Conservation (phyloP, 2,888 invertebrate genomes). For the Cephus runcator region DNA sequence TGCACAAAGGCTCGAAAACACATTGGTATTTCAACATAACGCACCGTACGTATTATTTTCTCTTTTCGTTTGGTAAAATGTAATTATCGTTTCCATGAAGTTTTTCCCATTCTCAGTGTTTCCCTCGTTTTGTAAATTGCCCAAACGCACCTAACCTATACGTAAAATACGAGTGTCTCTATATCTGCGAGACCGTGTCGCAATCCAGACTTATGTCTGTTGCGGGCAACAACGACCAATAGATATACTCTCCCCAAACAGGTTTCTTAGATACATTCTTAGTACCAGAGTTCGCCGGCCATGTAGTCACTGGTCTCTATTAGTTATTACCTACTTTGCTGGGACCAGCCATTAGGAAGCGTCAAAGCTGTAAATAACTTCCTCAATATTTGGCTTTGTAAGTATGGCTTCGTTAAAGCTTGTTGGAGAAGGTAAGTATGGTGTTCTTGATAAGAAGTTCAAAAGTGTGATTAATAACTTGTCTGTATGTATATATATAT, state of each 20-base stretch:
- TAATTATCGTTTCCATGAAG: not conserved
- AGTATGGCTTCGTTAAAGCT: not conserved
- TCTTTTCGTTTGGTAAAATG: not conserved
- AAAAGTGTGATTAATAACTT: not conserved
- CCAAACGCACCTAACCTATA: not conserved
- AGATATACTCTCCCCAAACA: conserved; percentile 40
- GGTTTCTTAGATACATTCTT: conserved; percentile 46
- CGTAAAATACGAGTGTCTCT: not conserved
- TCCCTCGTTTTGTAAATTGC: not conserved
- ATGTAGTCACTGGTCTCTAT: not conserved
- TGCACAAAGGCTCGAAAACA: not conserved
- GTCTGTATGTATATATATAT: not conserved
- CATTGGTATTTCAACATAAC: not conserved
- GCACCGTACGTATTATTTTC: not conserved
- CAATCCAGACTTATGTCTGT: not conserved
- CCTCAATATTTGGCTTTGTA: not conserved
- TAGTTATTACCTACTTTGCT: not conserved
- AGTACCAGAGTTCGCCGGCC: conserved; percentile 29
- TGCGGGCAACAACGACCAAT: conserved; percentile 1
- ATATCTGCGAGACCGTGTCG: not conserved
- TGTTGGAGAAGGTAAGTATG: not conserved
- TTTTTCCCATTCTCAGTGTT: not conserved
- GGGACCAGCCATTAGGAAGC: not conserved
- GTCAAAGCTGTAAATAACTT: not conserved
- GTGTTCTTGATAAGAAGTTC: not conserved